Evolutionary conservation across 2,113 vertebrate species (phyloP).

Genomic region (Vombatus ursinus): DNA sequence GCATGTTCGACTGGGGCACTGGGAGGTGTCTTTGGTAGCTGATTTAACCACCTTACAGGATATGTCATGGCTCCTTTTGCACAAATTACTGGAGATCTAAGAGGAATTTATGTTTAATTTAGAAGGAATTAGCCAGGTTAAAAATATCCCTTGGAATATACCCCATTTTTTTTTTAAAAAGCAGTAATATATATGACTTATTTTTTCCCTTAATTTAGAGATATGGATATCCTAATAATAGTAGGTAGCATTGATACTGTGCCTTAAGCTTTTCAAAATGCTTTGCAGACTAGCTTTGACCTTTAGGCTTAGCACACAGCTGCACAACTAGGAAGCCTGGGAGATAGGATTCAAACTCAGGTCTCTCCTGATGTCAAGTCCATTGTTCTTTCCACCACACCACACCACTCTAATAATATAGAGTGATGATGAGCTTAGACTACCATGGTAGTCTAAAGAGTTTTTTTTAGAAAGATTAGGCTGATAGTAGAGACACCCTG

Average conservation of each 20-base stretch:
- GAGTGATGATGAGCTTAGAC: no score
- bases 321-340: neutral
- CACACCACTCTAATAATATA: no score
- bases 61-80: neutral
- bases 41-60: neutral
- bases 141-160: neutral
- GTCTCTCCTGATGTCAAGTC: neutral
- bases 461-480: neutral
- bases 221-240: neutral
- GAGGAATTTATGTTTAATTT: neutral
- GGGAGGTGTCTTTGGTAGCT: neutral
- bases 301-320: neutral
- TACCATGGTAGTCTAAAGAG: neutral
- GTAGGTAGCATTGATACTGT: neutral
- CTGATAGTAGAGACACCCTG: neutral
- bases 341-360: neutral
- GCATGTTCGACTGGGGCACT: neutral
- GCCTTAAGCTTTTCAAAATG: neutral
- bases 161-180: neutral
- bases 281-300: neutral
- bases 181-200: neutral
- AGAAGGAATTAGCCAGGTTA: neutral
- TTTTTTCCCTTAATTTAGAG: neutral
- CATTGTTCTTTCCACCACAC: neutral
- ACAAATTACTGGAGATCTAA: neutral